Evolutionary conservation across 2,113 vertebrate genomes (phyloP).

Genomic region (Festucalex cinctus): DNA sequence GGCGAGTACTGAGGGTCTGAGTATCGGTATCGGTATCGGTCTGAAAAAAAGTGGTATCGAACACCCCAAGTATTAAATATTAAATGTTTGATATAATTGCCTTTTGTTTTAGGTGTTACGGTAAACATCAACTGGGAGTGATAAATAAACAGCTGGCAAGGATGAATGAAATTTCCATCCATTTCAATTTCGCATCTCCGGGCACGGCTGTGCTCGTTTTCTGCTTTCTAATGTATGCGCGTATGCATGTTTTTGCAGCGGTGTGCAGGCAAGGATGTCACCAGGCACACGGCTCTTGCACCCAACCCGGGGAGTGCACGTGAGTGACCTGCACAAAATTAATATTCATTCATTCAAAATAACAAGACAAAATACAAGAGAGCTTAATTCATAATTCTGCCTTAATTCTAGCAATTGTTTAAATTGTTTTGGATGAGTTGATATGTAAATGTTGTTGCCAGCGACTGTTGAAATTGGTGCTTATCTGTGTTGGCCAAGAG

Average conservation of each 20-base stretch:
- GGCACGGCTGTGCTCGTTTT: neutral
- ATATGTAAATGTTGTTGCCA: neutral
- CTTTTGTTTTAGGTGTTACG: no score
- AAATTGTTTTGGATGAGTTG: no score
- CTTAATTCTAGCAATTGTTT: no score
- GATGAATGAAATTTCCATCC: no score
- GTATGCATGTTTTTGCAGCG: conserved; percentile 54
- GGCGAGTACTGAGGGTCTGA: no score
- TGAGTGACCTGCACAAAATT: conserved; percentile 44
- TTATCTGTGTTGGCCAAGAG: neutral
- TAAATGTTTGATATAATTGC: no score
- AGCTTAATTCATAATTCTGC: neutral
- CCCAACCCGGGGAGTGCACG: conserved; percentile 74
- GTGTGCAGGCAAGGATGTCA: conserved; percentile 74
- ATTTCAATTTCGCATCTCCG: no score
- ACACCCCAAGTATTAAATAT: no score
- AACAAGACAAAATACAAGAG: neutral
- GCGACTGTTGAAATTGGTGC: neutral
- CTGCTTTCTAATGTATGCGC: conserved; percentile 15
- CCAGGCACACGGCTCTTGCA: conserved; percentile 68
- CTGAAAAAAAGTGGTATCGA: no score
- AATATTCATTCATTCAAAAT: neutral
- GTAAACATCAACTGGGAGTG: no score
- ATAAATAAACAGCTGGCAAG: no score
- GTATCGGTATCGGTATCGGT: no score